Evolutionary conservation across 2,888 invertebrate genomes (phyloP).

Genomic region (Ceriagrion tenellum): DNA sequence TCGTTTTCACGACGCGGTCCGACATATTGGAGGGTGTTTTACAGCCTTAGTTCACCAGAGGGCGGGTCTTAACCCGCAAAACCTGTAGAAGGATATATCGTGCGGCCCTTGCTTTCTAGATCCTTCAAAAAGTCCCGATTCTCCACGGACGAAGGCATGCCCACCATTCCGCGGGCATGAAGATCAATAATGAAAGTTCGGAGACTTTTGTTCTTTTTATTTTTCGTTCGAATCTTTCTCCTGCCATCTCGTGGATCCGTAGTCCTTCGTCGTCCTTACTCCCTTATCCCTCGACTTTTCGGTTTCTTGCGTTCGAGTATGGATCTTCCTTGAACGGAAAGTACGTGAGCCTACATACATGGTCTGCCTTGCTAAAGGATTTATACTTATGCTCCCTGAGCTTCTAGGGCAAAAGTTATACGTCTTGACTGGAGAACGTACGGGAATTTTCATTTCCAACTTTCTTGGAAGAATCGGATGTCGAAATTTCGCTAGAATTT

Average conservation of each 20-base stretch:
- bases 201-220: neutral
- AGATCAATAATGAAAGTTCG: conserved; percentile 22
- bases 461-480: no score
- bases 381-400: neutral
- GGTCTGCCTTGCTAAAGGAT: neutral
- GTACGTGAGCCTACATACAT: neutral
- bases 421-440: neutral
- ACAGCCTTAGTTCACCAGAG: neutral
- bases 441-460: no score
- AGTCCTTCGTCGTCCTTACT: neutral
- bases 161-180: neutral
- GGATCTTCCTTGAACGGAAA: neutral
- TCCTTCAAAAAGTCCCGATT: neutral
- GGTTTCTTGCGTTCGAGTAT: neutral
- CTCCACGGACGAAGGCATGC: neutral
- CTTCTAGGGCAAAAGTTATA: neutral
- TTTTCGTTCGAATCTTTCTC: neutral
- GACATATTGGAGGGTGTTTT: conserved; percentile 2
- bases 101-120: neutral
- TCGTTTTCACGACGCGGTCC: conserved; percentile 16
- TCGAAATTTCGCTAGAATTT: no score
- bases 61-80: neutral
- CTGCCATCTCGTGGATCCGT: neutral
- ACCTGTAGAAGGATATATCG: neutral
- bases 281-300: neutral